Evolutionary conservation across 1,140 invertebrate genomes (phyloP), one percentile per base, ranked within the genome.

Genomic region (Sweltsa coloradensis): DNA sequence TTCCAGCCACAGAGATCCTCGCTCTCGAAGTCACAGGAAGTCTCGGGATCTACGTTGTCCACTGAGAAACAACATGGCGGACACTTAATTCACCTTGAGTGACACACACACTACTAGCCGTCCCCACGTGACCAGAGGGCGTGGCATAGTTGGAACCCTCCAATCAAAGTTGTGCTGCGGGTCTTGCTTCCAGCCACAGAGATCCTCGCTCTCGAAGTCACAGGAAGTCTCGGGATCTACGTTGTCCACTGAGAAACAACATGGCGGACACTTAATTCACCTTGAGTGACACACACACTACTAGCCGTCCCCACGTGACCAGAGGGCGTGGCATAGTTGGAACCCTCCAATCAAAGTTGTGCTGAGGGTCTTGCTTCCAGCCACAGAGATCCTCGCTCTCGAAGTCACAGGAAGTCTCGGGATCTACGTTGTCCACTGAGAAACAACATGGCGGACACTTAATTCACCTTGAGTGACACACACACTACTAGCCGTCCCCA

Each of bases 161-260:
- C 85, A 90, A 53, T 87, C 80, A 55, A 88, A 86, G 54, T 87
- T 74, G 53, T 85, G 79, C 3, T 68, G 68, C 0, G 74, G 69
- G 54, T 85, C 81, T 49, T 85, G 81, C 2, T 64, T 76, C 83
- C 83, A 89, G 31, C 78, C 79, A 54, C 85, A 89, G 0, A 86
- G 55, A 51, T 75, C 73, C 0, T 60, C 50, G 1, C 58, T 63
- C 57, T 88, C 83, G 60, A 89, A 89, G 56, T 85, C 76, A 55
- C 86, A 89, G 2, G 56, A 62, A 7, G 65, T 61, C 13, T 64
- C 58, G 0, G 67, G 59, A 16, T 52, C 49, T 3, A 59, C 58
- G 19, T 55, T 64, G 0, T 60, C 51, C 27, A 58, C 71, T 74
- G 40, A 19, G 25, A 43, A 41, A 24, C 22, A 24, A 48, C n/a